These are phyloP conservation scores for Leucopsar rothschildi DNA, from an alignment of 2,113 vertebrate genomes.

Conservation along the genomic window DNA sequence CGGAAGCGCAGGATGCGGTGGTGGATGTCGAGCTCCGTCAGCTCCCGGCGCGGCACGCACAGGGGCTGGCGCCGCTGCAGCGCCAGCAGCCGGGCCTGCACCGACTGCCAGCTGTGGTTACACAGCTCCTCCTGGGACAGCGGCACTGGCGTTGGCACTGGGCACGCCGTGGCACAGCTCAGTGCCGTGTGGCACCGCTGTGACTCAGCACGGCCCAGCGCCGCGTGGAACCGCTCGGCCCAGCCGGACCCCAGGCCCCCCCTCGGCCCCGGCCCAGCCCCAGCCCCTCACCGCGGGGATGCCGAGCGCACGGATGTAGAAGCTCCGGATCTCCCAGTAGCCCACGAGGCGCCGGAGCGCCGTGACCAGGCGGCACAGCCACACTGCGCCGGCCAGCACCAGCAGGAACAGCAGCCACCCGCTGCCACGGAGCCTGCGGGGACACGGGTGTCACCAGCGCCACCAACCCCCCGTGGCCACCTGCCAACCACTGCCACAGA, in stretches of 20 bases:
- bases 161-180: neutral
- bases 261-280: fast-evolving
- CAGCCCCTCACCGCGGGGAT: slow-evolving; percentile 84
- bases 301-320: slow-evolving; percentile 88
- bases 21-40: slow-evolving; percentile 92
- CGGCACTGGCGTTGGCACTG: fast-evolving
- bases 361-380: slow-evolving; percentile 92
- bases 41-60: slow-evolving; percentile 93
- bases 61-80: slow-evolving; percentile 96
- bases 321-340: slow-evolving; percentile 95
- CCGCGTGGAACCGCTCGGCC: fast-evolving
- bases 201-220: fast-evolving
- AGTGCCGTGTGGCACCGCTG: neutral
- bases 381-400: slow-evolving; percentile 88
- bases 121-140: slow-evolving; percentile 69
- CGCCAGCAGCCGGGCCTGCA: slow-evolving; percentile 87
- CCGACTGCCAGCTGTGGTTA: slow-evolving; percentile 94
- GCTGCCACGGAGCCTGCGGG: slow-evolving; percentile 83
- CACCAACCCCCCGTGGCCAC: neutral
- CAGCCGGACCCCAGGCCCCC: neutral
- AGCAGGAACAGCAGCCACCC: slow-evolving; percentile 80
- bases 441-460: neutral
- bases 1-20: slow-evolving; percentile 96
- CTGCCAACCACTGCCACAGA: neutral
- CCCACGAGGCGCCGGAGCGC: slow-evolving; percentile 91